Base-by-base conservation (phyloP, 2,888 invertebrate genomes). In the Tenthredo notha region DNA sequence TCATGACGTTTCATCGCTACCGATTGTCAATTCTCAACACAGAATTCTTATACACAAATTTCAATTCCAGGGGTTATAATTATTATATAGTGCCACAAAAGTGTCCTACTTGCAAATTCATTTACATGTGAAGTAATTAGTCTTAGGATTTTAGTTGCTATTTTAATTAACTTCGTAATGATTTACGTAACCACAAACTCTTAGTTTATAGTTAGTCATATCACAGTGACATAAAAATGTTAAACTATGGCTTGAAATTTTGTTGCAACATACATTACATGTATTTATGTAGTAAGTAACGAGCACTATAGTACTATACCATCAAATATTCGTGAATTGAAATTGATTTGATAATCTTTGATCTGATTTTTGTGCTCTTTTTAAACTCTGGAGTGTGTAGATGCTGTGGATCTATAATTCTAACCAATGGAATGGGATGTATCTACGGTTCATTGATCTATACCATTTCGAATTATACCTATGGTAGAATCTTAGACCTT, bases 161-260 rank as follows among this genome's bases (percentile, higher is more conserved):
- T 50, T 77, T 54, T 77, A 77, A 77, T 77, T 77, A 77, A 77
- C 77, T 54, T 33, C 18, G 50, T 77, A 77, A 77, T 77, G 25
- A 54, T 47, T 77, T 54, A 47, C 54, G 18, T 54, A 77, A 77
- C 77, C 77, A 25, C 77, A 77, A 33, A 50, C 50, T 33, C 50
- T 77, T 54, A 29, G 40, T 74, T 10, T 21, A 74, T 15, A 74
- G 40, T 74, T 74, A 74, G 12, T 10, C 15, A 15, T 25, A 6
- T 43, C 47, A 43, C 12, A 21, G 25, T 74, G 74, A 47, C 74
- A 74, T 15, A 74, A 5, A 74, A 74, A 74, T 43, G 25, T 1
- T 74, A 25, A 67, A 67, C 33, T 67, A 33, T 25, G 33, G 33
- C 33, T 33, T 15, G 67, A 33, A 67, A 67, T 67, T 67, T 67